These are phyloP conservation scores for Tipula lateralis DNA, from an alignment of 2,888 invertebrate species.

Conservation along the genomic window DNA sequence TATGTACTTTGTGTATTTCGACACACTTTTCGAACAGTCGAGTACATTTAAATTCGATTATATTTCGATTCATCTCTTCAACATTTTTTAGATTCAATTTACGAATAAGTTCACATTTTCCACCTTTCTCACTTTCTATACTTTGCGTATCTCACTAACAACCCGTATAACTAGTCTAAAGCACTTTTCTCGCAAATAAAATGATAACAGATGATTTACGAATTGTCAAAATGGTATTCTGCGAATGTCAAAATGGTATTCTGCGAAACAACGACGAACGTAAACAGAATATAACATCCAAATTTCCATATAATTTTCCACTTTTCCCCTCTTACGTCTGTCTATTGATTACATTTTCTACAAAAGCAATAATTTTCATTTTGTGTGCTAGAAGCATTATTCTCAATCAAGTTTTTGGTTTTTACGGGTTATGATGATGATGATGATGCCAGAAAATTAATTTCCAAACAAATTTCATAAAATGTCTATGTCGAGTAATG, in stretches of 20 bases:
- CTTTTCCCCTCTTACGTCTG: neutral
- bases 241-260: neutral
- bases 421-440: neutral
- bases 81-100: neutral
- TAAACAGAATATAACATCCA: neutral
- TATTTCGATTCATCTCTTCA: neutral
- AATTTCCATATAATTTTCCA: neutral
- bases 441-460: neutral
- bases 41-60: neutral
- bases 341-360: neutral
- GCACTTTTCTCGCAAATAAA: too few relatives aligned
- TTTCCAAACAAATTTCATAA: neutral
- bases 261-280: neutral
- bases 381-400: neutral
- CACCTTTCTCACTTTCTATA: neutral
- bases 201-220: too few relatives aligned
- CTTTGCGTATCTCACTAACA: neutral
- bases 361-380: neutral
- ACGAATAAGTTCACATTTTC: neutral
- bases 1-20: neutral
- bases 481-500: neutral
- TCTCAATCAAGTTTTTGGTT: neutral
- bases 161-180: too few relatives aligned
- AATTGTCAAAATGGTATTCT: too few relatives aligned
- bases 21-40: too few relatives aligned